Evolutionary conservation across 1,140 invertebrate genomes (phyloP).

Genomic region (Potamilus streckersoni): DNA sequence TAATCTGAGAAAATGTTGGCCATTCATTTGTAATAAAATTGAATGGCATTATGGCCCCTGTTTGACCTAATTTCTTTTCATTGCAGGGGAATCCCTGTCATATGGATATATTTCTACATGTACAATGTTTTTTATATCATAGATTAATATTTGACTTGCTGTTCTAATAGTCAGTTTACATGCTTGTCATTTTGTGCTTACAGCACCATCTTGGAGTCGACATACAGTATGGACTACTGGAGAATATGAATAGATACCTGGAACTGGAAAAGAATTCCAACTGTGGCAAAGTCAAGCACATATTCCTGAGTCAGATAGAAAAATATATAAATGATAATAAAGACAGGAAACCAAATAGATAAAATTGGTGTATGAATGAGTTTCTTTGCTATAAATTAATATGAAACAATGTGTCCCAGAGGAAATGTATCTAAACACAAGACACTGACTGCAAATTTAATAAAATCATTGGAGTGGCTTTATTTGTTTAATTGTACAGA

Average conservation of each 20-base stretch:
- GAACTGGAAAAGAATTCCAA: slow-evolving; percentile 64
- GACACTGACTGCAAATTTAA: too few relatives aligned
- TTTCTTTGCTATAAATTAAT: too few relatives aligned
- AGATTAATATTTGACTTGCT: neutral
- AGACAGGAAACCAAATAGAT: too few relatives aligned
- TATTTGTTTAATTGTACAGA: too few relatives aligned
- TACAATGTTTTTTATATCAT: neutral
- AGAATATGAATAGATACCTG: slow-evolving; percentile 67
- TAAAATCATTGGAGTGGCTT: too few relatives aligned
- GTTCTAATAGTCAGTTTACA: neutral
- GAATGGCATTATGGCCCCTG: neutral
- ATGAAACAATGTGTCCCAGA: too few relatives aligned
- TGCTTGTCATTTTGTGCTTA: slow-evolving; percentile 47
- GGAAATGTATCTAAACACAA: too few relatives aligned
- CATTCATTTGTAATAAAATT: neutral
- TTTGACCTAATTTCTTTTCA: too few relatives aligned
- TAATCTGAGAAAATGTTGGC: too few relatives aligned
- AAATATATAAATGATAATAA: slow-evolving; percentile 32
- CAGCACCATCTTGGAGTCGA: slow-evolving; percentile 71
- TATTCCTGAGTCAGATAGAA: slow-evolving; percentile 69
- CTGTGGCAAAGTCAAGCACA: slow-evolving; percentile 69
- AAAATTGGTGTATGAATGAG: too few relatives aligned
- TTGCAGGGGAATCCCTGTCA: too few relatives aligned
- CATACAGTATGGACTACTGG: slow-evolving; percentile 67
- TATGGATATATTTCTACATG: neutral